Percentiles rank a stretch among this genome's conserved stretches.
Conservation (phyloP, 2,113 vertebrate species). For the Xerus inauris region DNA sequence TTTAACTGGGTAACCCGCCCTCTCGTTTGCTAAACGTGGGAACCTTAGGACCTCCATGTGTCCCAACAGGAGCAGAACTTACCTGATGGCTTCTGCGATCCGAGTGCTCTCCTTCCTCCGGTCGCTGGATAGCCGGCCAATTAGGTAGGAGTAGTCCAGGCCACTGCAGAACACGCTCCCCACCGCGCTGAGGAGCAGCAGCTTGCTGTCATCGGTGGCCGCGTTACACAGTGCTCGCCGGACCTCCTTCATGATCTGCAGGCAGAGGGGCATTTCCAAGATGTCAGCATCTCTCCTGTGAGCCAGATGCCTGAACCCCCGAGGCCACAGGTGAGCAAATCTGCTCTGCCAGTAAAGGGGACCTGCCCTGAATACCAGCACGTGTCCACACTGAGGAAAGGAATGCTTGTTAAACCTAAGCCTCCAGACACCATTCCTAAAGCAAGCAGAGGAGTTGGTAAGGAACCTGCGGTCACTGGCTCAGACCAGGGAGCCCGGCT, state of each 20-base stretch:
- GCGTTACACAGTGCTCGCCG: conserved; percentile 95
- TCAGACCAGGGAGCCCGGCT: not conserved
- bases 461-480: not conserved
- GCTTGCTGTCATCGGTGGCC: conserved; percentile 95
- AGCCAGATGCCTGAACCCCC: not conserved
- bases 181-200: conserved; percentile 96
- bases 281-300: accelerated
- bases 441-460: not conserved
- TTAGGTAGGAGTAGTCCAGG: conserved; percentile 97
- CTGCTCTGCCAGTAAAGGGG: not conserved
- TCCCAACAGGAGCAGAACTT: conserved; percentile 72
- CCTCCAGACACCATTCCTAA: accelerated
- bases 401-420: not conserved
- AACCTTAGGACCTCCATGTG: accelerated
- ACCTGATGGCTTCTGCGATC: conserved; percentile 97
- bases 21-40: not conserved
- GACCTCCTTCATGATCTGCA: conserved; percentile 98
- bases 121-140: conserved; percentile 96
- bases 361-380: not conserved
- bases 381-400: not conserved
- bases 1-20: not conserved
- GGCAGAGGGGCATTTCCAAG: conserved; percentile 57
- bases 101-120: conserved; percentile 97
- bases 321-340: accelerated
- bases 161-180: conserved; percentile 98